A percentile compares a stretch with the other conserved stretches of the same genome.
These are phyloP conservation scores for Lordiphosa fenestrarum DNA, from an alignment of 2,888 invertebrate species.

Conservation along the genomic window DNA sequence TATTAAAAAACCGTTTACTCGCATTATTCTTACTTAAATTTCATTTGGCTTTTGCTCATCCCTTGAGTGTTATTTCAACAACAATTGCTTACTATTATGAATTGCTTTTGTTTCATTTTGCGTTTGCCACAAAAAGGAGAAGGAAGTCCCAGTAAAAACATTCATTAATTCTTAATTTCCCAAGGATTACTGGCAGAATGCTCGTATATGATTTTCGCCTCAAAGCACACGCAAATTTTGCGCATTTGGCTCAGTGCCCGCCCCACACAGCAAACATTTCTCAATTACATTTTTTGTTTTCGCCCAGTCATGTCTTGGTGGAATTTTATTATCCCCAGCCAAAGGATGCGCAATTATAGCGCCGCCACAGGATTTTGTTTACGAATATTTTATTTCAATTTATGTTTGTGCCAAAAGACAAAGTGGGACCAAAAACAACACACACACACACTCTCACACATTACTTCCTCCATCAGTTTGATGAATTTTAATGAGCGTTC, in stretches of 20 bases:
- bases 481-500: constrained; percentile 69
- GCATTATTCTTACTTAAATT: not conserved
- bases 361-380: constrained; percentile 57
- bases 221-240: constrained; percentile 7
- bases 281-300: constrained; percentile 46
- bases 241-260: constrained; percentile 21
- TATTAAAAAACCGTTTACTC: not conserved
- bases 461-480: constrained; percentile 36
- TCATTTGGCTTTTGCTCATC: not conserved
- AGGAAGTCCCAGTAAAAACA: constrained; percentile 19
- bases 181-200: constrained; percentile 32
- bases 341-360: constrained; percentile 62
- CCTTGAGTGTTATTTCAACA: constrained; percentile 9
- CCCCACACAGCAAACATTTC: constrained; percentile 43
- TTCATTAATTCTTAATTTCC: constrained; percentile 45
- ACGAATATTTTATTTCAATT: constrained; percentile 57
- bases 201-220: constrained; percentile 24
- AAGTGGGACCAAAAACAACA: not conserved
- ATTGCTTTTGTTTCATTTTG: constrained; percentile 1
- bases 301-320: constrained; percentile 34
- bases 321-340: constrained; percentile 56
- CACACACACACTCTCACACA: constrained; percentile 37
- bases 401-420: constrained; percentile 32
- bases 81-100: constrained; percentile 12
- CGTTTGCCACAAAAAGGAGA: constrained; percentile 18